Conservation (phyloP, 1,140 invertebrate genomes). For the Nylanderia fulva region DNA sequence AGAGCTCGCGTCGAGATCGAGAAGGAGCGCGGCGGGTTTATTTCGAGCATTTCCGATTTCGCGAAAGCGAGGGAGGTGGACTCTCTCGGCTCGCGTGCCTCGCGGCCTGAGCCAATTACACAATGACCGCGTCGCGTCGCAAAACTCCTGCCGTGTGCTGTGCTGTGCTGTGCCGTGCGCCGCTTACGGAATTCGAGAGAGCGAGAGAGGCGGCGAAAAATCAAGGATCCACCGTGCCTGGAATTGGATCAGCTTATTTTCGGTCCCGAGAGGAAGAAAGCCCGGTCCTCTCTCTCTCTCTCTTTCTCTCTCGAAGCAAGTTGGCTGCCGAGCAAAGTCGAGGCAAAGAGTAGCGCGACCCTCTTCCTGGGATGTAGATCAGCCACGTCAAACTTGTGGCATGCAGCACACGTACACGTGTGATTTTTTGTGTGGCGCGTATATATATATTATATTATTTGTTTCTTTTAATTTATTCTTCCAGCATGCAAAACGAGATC, state of each 20-base stretch:
- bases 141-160: slow-evolving; percentile 44
- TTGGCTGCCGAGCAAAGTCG: slow-evolving; percentile 20
- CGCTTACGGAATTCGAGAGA: slow-evolving; percentile 47
- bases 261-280: slow-evolving; percentile 55
- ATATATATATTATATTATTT: neutral
- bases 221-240: slow-evolving; percentile 48
- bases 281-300: slow-evolving; percentile 19
- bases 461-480: neutral
- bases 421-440: slow-evolving; percentile 18
- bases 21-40: slow-evolving; percentile 62
- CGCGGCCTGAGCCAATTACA: slow-evolving; percentile 63
- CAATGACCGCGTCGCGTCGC: slow-evolving; percentile 47
- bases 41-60: slow-evolving; percentile 73
- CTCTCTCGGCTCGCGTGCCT: slow-evolving; percentile 49
- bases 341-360: slow-evolving; percentile 36
- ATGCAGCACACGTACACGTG: neutral
- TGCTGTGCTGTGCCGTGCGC: no score
- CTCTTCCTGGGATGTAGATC: slow-evolving; percentile 38
- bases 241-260: slow-evolving; percentile 63
- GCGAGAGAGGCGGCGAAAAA: slow-evolving; percentile 51
- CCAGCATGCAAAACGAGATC: neutral
- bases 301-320: slow-evolving; percentile 17
- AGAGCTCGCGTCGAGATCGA: neutral
- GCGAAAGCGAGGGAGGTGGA: slow-evolving; percentile 47
- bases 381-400: neutral